phyloP scores from a whole-genome alignment of 1,140 invertebrate genomes.

The honey bee (Apis mellifera) region Amel_HAv3.1 CM009939.2:9757001-9757500 shows the following conservation, averaged over 20 bases:
- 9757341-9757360: not conserved
- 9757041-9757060: conserved; percentile 62
- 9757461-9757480: no score
- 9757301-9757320: not conserved
- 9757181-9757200: not conserved
- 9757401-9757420: not conserved
- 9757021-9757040: conserved; percentile 65
- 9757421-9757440: not conserved
- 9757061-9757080: conserved; percentile 61
- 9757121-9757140: not conserved
- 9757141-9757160: not conserved
- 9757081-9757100: conserved; percentile 46
- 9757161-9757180: not conserved
- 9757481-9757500: no score
- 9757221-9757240: not conserved
- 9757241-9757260: not conserved
- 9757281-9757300: not conserved
- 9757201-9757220: not conserved
- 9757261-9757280: not conserved
- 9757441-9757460: no score
- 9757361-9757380: no score
- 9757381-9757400: not conserved
- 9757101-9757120: conserved; percentile 57
- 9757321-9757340: not conserved
- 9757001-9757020: conserved; percentile 66